phyloP scores from a whole-genome alignment of 2,113 vertebrate species.

The Callocephalon fimbriatum region DNA sequence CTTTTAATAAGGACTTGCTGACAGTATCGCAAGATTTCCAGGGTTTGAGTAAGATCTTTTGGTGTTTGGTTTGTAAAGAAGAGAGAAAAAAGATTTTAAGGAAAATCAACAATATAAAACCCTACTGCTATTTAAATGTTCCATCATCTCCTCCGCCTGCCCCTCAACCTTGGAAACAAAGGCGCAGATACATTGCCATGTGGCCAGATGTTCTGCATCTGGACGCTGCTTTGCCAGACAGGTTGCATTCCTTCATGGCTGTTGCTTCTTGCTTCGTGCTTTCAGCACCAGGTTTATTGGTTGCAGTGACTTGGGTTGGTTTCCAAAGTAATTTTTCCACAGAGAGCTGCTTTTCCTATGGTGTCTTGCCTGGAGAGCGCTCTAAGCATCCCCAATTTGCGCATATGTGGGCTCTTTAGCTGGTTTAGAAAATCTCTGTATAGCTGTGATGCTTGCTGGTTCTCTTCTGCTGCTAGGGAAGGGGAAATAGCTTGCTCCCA shows the following conservation, averaged over 20 bases:
- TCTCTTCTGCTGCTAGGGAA: not conserved
- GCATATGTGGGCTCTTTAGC: not conserved
- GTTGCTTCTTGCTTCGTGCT: not conserved
- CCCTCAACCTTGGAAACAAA: not conserved
- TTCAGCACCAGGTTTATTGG: conserved; percentile 4
- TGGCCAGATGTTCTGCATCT: conserved; percentile 39
- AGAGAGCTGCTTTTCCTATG: not conserved
- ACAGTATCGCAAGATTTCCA: not conserved
- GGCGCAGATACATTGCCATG: not conserved
- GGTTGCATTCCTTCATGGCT: not conserved
- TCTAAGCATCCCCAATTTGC: not conserved
- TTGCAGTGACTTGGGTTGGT: not conserved
- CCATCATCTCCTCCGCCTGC: not conserved
- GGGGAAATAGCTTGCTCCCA: not conserved
- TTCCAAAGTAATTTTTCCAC: not conserved
- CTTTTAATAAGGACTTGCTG: conserved; percentile 21
- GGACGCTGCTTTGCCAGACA: not conserved
- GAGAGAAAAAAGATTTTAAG: not conserved
- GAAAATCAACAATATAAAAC: not conserved
- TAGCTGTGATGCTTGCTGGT: rapidly evolving
- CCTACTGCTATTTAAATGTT: not conserved
- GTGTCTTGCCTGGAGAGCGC: not conserved
- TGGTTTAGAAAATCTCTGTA: not conserved
- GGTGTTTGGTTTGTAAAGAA: not conserved
- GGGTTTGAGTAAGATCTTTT: conserved; percentile 4